Percentiles rank a stretch among this genome's conserved stretches.
Evolutionary conservation across 2,888 invertebrate genomes (phyloP).

Genomic region (Sphecodes monilicornis): DNA sequence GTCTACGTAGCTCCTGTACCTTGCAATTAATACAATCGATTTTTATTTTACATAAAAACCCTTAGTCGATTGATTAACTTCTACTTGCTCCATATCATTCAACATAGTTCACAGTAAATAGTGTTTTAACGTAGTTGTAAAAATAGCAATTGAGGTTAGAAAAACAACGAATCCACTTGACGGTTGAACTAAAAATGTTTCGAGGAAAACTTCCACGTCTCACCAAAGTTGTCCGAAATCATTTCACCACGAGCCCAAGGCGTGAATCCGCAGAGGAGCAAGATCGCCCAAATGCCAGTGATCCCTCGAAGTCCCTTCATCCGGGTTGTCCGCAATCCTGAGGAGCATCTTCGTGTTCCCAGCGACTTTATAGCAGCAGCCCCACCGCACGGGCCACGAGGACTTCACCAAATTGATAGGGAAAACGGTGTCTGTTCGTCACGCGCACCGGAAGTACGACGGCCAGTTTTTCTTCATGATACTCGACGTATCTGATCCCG

Average conservation of each 20-base stretch:
- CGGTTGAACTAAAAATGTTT: too few species aligned
- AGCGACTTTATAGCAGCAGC: conserved; percentile 62
- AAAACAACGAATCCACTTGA: too few species aligned
- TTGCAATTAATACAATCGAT: too few species aligned
- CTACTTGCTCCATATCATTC: too few species aligned
- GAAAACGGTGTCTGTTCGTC: conserved; percentile 31
- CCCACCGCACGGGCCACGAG: conserved; percentile 44
- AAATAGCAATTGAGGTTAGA: too few species aligned
- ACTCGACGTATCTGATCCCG: conserved; percentile 38
- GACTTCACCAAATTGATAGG: conserved; percentile 23
- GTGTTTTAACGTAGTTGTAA: too few species aligned
- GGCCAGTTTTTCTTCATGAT: conserved; percentile 66
- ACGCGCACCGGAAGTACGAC: conserved; percentile 35
- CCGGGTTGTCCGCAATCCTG: conserved; percentile 16
- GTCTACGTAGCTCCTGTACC: too few species aligned
- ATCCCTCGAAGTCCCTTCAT: conserved; percentile 46
- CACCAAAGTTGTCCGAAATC: conserved; percentile 45
- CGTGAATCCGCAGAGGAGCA: conserved; percentile 29
- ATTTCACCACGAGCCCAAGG: conserved; percentile 22
- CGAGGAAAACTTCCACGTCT: conserved; percentile 22
- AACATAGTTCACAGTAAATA: too few species aligned
- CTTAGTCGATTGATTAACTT: too few species aligned
- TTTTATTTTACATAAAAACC: too few species aligned
- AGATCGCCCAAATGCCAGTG: background rate
- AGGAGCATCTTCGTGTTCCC: conserved; percentile 37